Conservation (phyloP, 2,888 invertebrate genomes). For the Xanthia icteritia region DNA sequence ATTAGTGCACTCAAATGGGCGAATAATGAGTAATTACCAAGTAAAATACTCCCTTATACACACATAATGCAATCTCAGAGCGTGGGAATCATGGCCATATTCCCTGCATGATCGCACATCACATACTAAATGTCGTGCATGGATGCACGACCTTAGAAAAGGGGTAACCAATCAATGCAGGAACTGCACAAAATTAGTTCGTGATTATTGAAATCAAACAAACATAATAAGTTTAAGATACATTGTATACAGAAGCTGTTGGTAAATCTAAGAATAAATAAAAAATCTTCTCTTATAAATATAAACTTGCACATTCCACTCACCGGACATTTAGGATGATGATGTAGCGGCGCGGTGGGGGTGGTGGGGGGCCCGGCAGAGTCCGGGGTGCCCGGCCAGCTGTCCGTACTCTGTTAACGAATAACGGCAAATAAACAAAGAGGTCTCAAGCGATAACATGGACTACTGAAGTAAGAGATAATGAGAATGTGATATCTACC, state of each 20-base stretch:
- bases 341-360: constrained; percentile 83
- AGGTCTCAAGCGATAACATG: constrained; percentile 38
- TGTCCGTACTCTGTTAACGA: constrained; percentile 85
- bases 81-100: neutral
- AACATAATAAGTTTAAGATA: neutral
- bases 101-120: neutral
- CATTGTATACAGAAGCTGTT: neutral
- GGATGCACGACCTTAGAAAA: neutral
- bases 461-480: constrained; percentile 33
- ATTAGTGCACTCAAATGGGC: neutral
- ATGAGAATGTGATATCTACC: neutral
- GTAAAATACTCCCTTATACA: neutral
- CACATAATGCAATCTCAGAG: neutral
- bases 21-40: neutral
- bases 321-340: constrained; percentile 87
- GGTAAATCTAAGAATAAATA: neutral
- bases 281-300: neutral
- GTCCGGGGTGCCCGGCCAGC: constrained; percentile 89
- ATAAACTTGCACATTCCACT: constrained; percentile 59
- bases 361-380: constrained; percentile 88
- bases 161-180: neutral
- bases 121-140: too few species aligned
- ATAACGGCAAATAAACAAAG: constrained; percentile 51
- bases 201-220: neutral
- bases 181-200: neutral